Base-by-base conservation (phyloP, 64 coral and sea anemone genomes). In the Stichodactyla mertensii region DNA sequence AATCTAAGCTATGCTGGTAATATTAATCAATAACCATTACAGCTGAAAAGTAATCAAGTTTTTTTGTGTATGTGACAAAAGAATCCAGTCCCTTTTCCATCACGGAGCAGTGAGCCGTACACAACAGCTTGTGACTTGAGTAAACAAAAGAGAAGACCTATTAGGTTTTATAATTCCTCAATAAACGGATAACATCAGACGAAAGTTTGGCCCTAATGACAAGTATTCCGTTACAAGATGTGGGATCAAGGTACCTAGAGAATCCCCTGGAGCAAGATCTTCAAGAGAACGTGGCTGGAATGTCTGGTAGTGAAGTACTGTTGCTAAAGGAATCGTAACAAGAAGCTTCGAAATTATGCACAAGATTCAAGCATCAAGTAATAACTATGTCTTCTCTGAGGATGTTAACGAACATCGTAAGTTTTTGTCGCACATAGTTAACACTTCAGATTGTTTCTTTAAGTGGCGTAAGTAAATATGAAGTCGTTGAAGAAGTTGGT, bases 371-470 rank as follows among this genome's bases (percentile, higher is more conserved):
- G 55, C 55, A 22, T 57, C 83, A 18, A 85, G 9, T 12, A 55
- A 52, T 16, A 60, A 20, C 54, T 85, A 85, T 61, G 19, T 85
- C 56, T 85, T 85, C 57, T 16, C 83, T 28, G 83, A 85, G 27
- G 83, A 85, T 11, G 27, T 45, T 56, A 64, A 85, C 56, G 60
- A 85, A 4, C 45, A 28, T 8, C 2, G 83, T 85, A 85, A 85
- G 83, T 64, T 54, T 14, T 82, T 5, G 14, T 74, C 8, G 12
- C 69, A 74, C 69, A 6, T 74, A 31, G 26, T 74, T 74, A 74
- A 28, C 69, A 28, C 69, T 26, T n/a, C 36, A 45, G 8, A n/a
- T 20, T 31, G 9, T 74, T 9, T 71, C 23, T 74, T 27, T 0
- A 31, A 74, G 69, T 10, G 69, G 69, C 8, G 56, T 58, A 58